Evolutionary conservation across 1,140 invertebrate species (phyloP).

Genomic region (Carposina sasakii): DNA sequence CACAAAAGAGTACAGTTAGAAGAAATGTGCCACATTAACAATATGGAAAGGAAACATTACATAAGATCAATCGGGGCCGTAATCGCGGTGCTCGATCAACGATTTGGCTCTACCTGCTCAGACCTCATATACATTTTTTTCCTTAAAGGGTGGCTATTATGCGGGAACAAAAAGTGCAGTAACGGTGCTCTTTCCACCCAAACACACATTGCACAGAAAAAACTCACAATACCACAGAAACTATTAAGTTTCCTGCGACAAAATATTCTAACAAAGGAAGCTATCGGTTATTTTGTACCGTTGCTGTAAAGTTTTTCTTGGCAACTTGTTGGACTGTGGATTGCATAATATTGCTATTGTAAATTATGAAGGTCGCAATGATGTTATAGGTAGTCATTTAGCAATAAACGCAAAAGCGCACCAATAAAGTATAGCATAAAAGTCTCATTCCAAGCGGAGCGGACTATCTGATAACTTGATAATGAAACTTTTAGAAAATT

Average conservation of each 20-base stretch:
- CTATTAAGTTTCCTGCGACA: conserved; percentile 52
- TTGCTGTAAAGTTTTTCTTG: too few species aligned
- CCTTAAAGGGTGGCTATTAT: conserved; percentile 60
- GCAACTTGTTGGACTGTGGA: too few species aligned
- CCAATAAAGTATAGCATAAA: too few species aligned
- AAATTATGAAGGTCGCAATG: too few species aligned
- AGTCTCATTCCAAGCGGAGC: too few species aligned
- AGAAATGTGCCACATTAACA: conserved; percentile 38
- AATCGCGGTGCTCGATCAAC: conserved; percentile 48
- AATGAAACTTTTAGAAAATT: too few species aligned
- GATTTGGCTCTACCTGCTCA: conserved; percentile 60
- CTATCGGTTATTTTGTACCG: too few species aligned
- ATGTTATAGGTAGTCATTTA: too few species aligned
- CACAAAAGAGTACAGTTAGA: conserved; percentile 23
- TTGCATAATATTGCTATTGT: too few species aligned
- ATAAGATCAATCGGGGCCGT: conserved; percentile 40
- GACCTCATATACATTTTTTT: conserved; percentile 53
- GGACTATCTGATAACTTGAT: too few species aligned
- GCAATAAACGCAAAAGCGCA: too few species aligned
- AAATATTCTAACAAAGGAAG: too few species aligned
- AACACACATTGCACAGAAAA: conserved; percentile 61
- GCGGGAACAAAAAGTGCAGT: conserved; percentile 50
- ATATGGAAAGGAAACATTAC: conserved; percentile 38
- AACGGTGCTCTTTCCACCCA: conserved; percentile 54
- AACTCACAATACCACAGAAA: conserved; percentile 60